Base-by-base conservation (phyloP, 2,888 invertebrate genomes). In the Seira sanloemensis region DNA sequence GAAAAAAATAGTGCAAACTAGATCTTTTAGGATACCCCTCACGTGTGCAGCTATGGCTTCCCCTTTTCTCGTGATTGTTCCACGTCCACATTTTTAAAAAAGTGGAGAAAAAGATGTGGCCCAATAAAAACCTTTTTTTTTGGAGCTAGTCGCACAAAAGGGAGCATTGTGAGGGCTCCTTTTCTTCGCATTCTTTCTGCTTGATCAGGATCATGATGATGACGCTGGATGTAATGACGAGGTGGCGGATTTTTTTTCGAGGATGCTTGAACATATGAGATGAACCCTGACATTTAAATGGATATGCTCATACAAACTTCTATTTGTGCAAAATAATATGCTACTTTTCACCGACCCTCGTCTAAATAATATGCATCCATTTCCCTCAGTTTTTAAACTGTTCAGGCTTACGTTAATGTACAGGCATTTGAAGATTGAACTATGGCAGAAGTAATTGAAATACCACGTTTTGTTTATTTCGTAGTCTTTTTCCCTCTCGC, bases 251-350 rank as follows among this genome's bases (percentile, higher is more conserved):
- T n/a, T n/a, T n/a, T n/a, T n/a, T n/a, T 65, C 18, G 65, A 62
- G 18, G 19, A 62, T 1, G 62, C 9, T 9, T 58, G n/a, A 4
- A 4, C 2, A 58, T 58, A 58, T 58, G n/a, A n/a, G 26, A 1
- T 50, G 72, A 72, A 72, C 72, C 72, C 50, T 72, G 72, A 50
- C 72, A 72, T 72, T 72, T 72, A 21, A 72, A 24, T 21, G 21
- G 67, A 9, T 23, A n/a, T n/a, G n/a, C n/a, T n/a, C n/a, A n/a
- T n/a, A n/a, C n/a, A n/a, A n/a, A n/a, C n/a, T n/a, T n/a, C n/a
- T n/a, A n/a, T n/a, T n/a, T n/a, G n/a, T n/a, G n/a, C n/a, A n/a
- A n/a, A n/a, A n/a, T n/a, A n/a, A n/a, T n/a, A n/a, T n/a, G n/a
- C n/a, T n/a, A n/a, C n/a, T 25, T 66, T 25, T 12, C 67, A 62